Evolutionary conservation across 2,888 invertebrate genomes (phyloP), one percentile per base, ranked within the genome.

Genomic region (Microchrysa polita): DNA sequence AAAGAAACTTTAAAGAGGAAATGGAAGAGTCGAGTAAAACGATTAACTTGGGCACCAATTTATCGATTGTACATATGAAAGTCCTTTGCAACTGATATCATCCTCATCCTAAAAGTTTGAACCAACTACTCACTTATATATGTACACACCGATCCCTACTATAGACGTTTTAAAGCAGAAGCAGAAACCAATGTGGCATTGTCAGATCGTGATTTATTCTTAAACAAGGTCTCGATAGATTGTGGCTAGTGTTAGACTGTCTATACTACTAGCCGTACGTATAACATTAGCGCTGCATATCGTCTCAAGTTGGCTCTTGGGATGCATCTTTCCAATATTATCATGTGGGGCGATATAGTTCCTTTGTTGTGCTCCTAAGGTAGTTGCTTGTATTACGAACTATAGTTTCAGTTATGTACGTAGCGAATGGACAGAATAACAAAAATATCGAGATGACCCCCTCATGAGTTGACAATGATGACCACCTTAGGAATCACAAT

Each of bases 171-270:
- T 63, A 48, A 42, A 73, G 74, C 74, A 74, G 73, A 74, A 74
- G 74, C 74, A 67, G 61, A 73, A 73, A 52, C 61, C 73, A 73
- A 73, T 67, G 74, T 73, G 74, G 73, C 74, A 74, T 73, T 74
- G 74, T 74, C 74, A 74, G 74, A 72, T 74, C 74, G 74, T 74
- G 74, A 73, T 73, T 74, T 74, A 74, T 74, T 73, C 73, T 55
- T 61, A 73, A 74, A 72, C 72, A 74, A 52, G 72, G 74, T 72
- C 74, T 69, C 74, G 73, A 73, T 72, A 67, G 73, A 73, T 73
- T 74, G 73, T 53, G 74, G 74, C 74, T 61, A 73, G 73, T 57
- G 18, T 23, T 27, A 61, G 61, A 10, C 61, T 12, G 44, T 20
- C 61, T 48, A n/a, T n/a, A n/a, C n/a, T n/a, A 48, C 65, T 16